phyloP scores from a whole-genome alignment of 1,140 invertebrate species.

The Drosophila sproati region DNA sequence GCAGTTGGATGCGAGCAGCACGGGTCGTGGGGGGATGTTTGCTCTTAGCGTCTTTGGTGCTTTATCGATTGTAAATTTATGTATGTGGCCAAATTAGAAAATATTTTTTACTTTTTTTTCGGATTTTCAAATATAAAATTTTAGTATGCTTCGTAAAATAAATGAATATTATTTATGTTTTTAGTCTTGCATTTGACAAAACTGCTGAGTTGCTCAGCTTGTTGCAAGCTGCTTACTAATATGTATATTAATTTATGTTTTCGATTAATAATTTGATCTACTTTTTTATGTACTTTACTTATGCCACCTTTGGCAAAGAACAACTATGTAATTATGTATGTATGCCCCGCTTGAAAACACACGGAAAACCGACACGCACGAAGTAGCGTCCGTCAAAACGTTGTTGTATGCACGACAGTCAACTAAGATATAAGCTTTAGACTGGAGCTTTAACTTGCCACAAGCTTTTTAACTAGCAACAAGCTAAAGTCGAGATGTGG shows the following conservation, averaged over 20 bases:
- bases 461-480: conserved; percentile 56
- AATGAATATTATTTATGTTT: neutral
- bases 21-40: conserved; percentile 15
- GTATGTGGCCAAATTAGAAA: conserved; percentile 19
- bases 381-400: conserved; percentile 30
- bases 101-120: neutral
- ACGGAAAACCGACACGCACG: conserved; percentile 44
- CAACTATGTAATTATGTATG: conserved; percentile 48
- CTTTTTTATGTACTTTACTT: neutral
- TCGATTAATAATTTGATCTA: neutral
- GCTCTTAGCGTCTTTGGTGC: conserved; percentile 9
- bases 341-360: conserved; percentile 45
- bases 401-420: conserved; percentile 45
- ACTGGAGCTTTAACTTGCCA: conserved; percentile 65
- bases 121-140: neutral
- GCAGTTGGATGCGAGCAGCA: conserved; percentile 2
- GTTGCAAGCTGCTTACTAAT: neutral
- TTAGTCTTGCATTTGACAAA: neutral
- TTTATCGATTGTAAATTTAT: conserved; percentile 35
- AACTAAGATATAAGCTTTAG: conserved; percentile 41
- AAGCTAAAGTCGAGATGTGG: conserved; percentile 19
- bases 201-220: neutral
- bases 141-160: neutral
- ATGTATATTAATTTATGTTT: neutral
- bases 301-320: conserved; percentile 6